Evolutionary conservation across 2,888 invertebrate species (phyloP).

Genomic region (Stenolophus ochropezus): DNA sequence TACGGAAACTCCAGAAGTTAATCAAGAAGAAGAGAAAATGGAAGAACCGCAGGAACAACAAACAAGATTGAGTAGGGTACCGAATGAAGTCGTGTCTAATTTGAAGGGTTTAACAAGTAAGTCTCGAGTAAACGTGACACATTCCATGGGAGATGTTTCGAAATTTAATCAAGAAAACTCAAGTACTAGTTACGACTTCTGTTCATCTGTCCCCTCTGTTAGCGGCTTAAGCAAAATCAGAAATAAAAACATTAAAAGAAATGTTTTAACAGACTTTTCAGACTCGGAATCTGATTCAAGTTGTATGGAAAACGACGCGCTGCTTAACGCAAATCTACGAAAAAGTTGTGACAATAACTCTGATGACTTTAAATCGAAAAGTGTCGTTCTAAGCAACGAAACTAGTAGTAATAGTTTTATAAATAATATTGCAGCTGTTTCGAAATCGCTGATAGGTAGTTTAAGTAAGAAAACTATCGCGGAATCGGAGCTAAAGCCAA

Average conservation of each 20-base stretch:
- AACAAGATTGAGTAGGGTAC: conserved; percentile 8
- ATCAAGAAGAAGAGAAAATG: conserved; percentile 12
- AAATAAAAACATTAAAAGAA: conserved; percentile 52
- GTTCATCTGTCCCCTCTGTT: conserved; percentile 55
- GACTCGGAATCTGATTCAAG: conserved; percentile 56
- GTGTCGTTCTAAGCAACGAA: conserved; percentile 4
- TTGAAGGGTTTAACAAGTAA: conserved; percentile 49
- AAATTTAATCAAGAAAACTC: conserved; percentile 36
- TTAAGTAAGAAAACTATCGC: conserved; percentile 34
- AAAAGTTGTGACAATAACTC: conserved; percentile 39
- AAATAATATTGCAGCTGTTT: conserved; percentile 53
- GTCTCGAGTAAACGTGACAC: neutral
- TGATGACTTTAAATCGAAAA: conserved; percentile 38
- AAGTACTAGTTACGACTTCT: conserved; percentile 46
- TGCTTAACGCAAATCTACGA: conserved; percentile 19
- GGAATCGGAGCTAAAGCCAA: conserved; percentile 36
- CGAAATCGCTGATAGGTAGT: conserved; percentile 49
- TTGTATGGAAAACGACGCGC: conserved; percentile 53
- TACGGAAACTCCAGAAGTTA: neutral
- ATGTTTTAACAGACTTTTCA: conserved; percentile 50
- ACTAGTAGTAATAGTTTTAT: conserved; percentile 52
- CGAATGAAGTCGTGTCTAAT: conserved; percentile 40
- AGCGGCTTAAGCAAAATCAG: conserved; percentile 48
- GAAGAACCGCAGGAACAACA: neutral
- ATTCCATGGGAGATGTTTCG: conserved; percentile 49